Base-by-base conservation (phyloP, 2,888 invertebrate species). In the Strigamia transsilvanica region DNA sequence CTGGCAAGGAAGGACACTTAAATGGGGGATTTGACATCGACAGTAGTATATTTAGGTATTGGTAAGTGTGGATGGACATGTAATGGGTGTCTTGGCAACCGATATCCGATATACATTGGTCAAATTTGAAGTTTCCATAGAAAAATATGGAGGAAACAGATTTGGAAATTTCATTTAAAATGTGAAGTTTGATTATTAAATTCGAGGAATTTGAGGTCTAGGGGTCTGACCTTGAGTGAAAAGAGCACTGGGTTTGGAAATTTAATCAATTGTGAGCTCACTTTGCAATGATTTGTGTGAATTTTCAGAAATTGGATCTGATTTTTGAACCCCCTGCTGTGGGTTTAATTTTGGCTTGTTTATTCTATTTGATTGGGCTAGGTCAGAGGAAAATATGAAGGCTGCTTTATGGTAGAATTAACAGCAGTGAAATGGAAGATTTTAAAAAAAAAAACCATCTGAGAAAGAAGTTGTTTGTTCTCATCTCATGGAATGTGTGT, bases 391-490 rank as follows among this genome's bases (percentile, higher is more conserved):
- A 38, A 6, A 38, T 9, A 1, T 38, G 38, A 10, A 9, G 38
- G 10, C 38, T 38, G 38, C 38, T 46, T 46, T 46, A n/a, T n/a
- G 13, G 15, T n/a, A 46, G n/a, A 13, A 46, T 46, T 46, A 46
- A 46, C 4, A 46, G 46, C 12, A 46, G 4, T n/a, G n/a, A 46
- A n/a, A 66, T 23, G 61, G 10, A 18, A 21, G 18, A 66, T 5
- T 66, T 66, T 2, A 66, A 21, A 66, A 66, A n/a, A 4, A 61
- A 46, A 46, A 46, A 46, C 1, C 1, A n/a, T 46, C 12, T 13
- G 9, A 46, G 46, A 46, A 46, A 46, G 46, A 46, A n/a, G 61
- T 66, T 66, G 21, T 66, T 66, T 66, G 61, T 66, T 23, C 61
- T 66, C 21, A 21, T 23, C 61, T 66, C 21, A 21, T 23, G 23